Conservation (phyloP, 2,888 invertebrate species). For the Sinelater perroti region DNA sequence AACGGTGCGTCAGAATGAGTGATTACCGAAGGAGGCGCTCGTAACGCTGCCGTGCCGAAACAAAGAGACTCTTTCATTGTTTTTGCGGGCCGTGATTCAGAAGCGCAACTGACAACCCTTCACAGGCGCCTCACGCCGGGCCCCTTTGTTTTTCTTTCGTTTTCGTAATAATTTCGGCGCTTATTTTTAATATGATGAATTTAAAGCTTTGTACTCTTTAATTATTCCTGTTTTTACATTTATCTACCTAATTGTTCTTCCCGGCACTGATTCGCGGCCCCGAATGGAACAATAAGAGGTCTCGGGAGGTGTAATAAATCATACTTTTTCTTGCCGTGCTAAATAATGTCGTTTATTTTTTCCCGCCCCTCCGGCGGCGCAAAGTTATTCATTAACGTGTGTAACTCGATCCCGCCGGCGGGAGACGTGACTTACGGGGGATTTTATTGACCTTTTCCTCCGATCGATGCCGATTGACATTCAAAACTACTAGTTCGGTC, state of each 20-base stretch:
- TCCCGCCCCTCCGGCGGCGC: conserved; percentile 47
- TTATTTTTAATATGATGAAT: conserved; percentile 63
- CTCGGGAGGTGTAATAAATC: conserved; percentile 61
- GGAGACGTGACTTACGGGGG: conserved; percentile 33
- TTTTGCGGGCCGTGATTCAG: conserved; percentile 58
- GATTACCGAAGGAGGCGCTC: conserved; percentile 52
- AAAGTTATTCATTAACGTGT: conserved; percentile 49
- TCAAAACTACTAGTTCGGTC: conserved; percentile 22
- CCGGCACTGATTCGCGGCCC: conserved; percentile 51
- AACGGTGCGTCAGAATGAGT: conserved; percentile 54
- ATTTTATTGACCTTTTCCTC: conserved; percentile 33
- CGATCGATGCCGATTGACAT: conserved; percentile 30
- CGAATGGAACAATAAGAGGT: conserved; percentile 53
- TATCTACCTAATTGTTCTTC: conserved; percentile 63
- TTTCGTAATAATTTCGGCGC: conserved; percentile 59
- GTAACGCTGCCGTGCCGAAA: conserved; percentile 49
- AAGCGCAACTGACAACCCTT: conserved; percentile 61
- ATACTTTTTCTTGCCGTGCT: conserved; percentile 54
- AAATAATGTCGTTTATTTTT: conserved; percentile 45
- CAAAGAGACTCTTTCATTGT: conserved; percentile 62
- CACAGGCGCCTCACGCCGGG: conserved; percentile 55
- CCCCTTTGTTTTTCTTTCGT: conserved; percentile 61
- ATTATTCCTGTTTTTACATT: conserved; percentile 62
- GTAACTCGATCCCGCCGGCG: conserved; percentile 53
- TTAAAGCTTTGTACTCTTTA: conserved; percentile 62